Conservation (phyloP, 2,888 invertebrate genomes). For the Tortrix viridana region DNA sequence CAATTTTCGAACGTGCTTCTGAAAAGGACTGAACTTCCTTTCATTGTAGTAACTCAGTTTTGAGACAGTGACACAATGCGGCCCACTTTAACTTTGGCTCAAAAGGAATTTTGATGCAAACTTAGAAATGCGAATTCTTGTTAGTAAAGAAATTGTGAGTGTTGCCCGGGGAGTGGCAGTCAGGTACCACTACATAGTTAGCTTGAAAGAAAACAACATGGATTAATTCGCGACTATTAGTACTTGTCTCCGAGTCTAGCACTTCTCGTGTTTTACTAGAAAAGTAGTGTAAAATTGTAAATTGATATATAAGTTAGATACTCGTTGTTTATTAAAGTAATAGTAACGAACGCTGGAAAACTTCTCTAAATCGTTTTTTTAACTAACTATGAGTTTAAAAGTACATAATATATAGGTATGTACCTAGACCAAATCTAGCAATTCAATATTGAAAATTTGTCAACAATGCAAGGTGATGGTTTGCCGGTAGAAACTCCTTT, state of each 20-base stretch:
- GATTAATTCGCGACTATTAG: slow-evolving; percentile 28
- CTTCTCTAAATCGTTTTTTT: too few relatives aligned
- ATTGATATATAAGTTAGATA: neutral
- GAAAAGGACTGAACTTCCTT: slow-evolving; percentile 60
- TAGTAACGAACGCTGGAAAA: neutral
- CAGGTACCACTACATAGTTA: slow-evolving; percentile 6
- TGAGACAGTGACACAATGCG: slow-evolving; percentile 61
- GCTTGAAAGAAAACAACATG: slow-evolving; percentile 26
- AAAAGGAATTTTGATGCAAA: slow-evolving; percentile 56
- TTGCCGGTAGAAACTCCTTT: too few relatives aligned
- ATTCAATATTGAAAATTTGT: too few relatives aligned
- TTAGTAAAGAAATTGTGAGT: slow-evolving; percentile 20
- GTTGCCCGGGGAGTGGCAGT: slow-evolving; percentile 15
- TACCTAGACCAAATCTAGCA: too few relatives aligned
- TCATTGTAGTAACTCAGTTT: slow-evolving; percentile 66
- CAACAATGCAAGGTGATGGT: too few relatives aligned
- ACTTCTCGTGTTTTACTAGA: slow-evolving; percentile 4
- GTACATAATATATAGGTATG: too few relatives aligned
- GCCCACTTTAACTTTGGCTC: slow-evolving; percentile 57
- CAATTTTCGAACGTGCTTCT: slow-evolving; percentile 65
- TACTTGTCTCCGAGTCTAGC: slow-evolving; percentile 16
- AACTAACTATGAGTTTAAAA: too few relatives aligned
- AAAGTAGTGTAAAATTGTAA: neutral
- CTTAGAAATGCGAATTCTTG: slow-evolving; percentile 41
- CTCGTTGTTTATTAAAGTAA: neutral